phyloP scores from a whole-genome alignment of 2,113 vertebrate species.

The Machaerirhynchus nigripectus region DNA sequence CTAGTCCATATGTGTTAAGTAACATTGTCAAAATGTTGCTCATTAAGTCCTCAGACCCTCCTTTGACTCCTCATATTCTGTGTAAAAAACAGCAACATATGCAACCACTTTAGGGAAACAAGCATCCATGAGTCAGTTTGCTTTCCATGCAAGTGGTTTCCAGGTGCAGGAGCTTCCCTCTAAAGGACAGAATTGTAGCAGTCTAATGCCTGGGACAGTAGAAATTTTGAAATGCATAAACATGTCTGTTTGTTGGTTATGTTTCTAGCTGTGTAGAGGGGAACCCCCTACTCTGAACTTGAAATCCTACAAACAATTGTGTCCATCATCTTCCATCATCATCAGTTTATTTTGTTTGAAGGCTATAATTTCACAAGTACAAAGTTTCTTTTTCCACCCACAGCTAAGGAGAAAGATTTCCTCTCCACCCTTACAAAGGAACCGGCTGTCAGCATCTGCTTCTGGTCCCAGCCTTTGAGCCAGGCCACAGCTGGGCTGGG shows the following conservation, averaged over 20 bases:
- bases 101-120: not conserved
- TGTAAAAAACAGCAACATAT: not conserved
- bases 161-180: not conserved
- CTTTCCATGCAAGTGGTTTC: not conserved
- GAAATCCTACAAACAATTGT: not conserved
- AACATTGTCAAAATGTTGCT: not conserved
- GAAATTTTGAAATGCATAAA: not conserved
- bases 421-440: not conserved
- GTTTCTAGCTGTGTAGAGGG: not conserved
- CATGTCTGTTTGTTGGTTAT: not conserved
- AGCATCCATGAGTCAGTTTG: not conserved
- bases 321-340: not conserved
- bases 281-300: not conserved
- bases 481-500: not conserved
- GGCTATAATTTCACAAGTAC: not conserved
- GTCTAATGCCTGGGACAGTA: not conserved
- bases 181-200: not conserved
- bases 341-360: not conserved
- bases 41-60: not conserved
- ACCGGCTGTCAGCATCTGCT: fast-evolving
- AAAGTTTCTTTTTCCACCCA: not conserved
- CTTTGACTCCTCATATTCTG: not conserved
- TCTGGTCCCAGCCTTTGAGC: not conserved
- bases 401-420: not conserved
- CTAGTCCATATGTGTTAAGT: not conserved